Evolutionary conservation across 2,797 vertebrate species (phyloP).

Genomic region (Hypotaenidia philippensis): DNA sequence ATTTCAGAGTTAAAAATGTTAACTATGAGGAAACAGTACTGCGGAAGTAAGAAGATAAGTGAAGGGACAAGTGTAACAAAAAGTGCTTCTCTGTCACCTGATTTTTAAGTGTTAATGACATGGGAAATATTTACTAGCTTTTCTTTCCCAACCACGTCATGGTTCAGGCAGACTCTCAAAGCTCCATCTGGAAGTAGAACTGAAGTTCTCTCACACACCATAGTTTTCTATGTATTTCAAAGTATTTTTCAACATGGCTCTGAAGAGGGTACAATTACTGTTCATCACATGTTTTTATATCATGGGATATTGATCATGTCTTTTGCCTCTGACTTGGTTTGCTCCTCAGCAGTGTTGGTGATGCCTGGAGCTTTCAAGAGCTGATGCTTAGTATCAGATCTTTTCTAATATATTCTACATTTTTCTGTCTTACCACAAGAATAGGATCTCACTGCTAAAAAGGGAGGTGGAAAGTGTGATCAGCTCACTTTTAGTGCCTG

Average conservation of each 20-base stretch:
- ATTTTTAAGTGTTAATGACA: not conserved
- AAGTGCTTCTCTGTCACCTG: not conserved
- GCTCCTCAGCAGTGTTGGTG: not conserved
- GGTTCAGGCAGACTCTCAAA: not conserved
- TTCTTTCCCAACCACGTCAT: not conserved
- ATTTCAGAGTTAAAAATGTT: not conserved
- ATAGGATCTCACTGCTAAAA: not conserved
- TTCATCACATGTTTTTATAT: not conserved
- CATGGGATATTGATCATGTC: not conserved
- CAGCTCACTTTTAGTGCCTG: not conserved
- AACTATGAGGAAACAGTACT: not conserved
- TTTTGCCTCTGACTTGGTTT: not conserved
- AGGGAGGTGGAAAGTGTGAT: not conserved
- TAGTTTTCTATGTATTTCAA: not conserved
- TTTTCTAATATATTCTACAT: not conserved
- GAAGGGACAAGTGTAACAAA: not conserved
- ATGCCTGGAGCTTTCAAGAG: not conserved
- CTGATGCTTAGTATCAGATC: not conserved
- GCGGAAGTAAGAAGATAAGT: not conserved
- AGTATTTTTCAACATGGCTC: not conserved
- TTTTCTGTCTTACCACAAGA: not conserved
- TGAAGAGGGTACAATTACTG: not conserved
- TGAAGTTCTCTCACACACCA: fast-evolving
- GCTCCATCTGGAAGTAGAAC: not conserved
- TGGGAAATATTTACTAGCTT: not conserved